These are phyloP conservation scores for Acomys russatus DNA, from an alignment of 2,797 vertebrate genomes.

Conservation along the genomic window DNA sequence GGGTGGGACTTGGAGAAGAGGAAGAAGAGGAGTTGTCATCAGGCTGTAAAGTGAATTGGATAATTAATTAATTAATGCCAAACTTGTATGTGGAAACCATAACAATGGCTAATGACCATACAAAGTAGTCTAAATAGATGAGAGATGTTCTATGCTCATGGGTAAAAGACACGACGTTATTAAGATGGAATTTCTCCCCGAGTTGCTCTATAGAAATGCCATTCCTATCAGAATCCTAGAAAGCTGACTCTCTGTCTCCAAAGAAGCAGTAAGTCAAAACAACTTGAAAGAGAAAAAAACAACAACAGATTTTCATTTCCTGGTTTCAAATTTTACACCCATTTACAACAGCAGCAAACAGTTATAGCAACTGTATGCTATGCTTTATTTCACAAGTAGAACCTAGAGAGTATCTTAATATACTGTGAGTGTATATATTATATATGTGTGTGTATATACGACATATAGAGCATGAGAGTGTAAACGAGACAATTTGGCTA, in stretches of 20 bases:
- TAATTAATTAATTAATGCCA: not conserved
- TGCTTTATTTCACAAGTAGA: not conserved
- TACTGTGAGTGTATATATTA: no score
- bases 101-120: not conserved
- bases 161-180: not conserved
- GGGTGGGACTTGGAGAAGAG: no score
- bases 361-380: not conserved
- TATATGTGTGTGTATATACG: no score
- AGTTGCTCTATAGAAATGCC: not conserved
- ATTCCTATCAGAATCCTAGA: slow-evolving; percentile 47
- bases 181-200: slow-evolving; percentile 4
- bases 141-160: not conserved
- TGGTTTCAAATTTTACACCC: slow-evolving; percentile 46
- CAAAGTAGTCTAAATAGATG: not conserved
- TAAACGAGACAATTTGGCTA: not conserved
- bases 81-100: not conserved
- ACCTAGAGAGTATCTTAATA: no score
- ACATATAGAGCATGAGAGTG: no score
- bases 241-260: not conserved
- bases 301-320: not conserved
- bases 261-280: not conserved
- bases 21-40: no score
- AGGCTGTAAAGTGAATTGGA: no score
- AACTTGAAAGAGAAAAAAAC: not conserved
- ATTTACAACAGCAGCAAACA: not conserved